Evolutionary conservation across 2,797 vertebrate species (phyloP).

Genomic region (Etheostoma perlongum): DNA sequence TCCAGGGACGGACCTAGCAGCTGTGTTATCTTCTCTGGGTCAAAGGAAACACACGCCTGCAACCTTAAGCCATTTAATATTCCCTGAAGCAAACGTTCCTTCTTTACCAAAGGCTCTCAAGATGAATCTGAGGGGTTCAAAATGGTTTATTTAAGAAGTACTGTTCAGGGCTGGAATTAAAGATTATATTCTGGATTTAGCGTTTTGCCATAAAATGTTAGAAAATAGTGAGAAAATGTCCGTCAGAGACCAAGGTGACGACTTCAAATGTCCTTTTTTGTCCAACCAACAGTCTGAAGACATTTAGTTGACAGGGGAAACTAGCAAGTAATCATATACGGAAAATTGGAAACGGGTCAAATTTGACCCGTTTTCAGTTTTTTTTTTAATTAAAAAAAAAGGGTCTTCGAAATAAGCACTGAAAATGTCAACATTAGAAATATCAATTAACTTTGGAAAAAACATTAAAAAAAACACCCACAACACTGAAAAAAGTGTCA

Average conservation of each 20-base stretch:
- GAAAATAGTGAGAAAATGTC: background rate
- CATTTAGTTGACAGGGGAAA: background rate
- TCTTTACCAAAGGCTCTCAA: background rate
- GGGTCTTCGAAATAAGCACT: too few species aligned
- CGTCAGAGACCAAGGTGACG: background rate
- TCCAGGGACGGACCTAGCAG: constrained; percentile 52
- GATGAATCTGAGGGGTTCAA: background rate
- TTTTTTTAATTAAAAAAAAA: too few species aligned
- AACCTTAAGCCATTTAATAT: constrained; percentile 33
- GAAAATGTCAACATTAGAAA: too few species aligned
- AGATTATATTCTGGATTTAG: background rate
- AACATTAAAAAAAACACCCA: too few species aligned
- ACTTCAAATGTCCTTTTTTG: background rate
- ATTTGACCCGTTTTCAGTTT: too few species aligned
- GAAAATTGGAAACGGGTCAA: background rate
- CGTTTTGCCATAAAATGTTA: too few species aligned
- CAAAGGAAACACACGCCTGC: constrained; percentile 39
- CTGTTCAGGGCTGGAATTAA: background rate
- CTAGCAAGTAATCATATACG: too few species aligned
- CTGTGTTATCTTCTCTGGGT: constrained; percentile 55
- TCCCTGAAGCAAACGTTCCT: constrained; percentile 19
- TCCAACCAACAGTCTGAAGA: background rate
- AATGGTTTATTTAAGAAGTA: background rate
- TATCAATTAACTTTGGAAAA: too few species aligned
- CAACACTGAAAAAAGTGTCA: too few species aligned